Evolutionary conservation across 2,113 vertebrate species (phyloP), one percentile per base, ranked within the genome.

Genomic region (Baryphthengus martii): DNA sequence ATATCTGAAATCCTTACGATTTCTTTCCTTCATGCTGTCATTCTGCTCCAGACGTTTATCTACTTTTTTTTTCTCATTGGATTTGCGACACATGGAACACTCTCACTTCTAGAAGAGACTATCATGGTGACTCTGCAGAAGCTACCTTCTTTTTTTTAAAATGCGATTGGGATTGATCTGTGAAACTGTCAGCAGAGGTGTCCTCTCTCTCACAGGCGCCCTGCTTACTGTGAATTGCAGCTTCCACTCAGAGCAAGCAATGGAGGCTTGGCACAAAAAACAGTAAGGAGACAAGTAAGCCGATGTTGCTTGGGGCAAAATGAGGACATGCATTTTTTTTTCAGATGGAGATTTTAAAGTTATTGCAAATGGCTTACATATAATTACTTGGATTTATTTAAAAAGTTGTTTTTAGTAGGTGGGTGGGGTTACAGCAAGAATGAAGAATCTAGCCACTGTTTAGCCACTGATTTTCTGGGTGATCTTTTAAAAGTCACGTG

Each of bases 331-430:
- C 16, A 19, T 84, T 42, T 65, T 95, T 96, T 28, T 17, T 90
- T 84, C 3, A 0, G 44, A 40, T 35, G 14, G 52, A 90, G 85
- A 72, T 81, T 96, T 93, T 72, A 90, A 94, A 90, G 79, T 76
- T 23, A 35, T 75, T 90, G 42, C 79, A 92, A 90, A 58, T 92
- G 83, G 79, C 37, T 96, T 96, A 93, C 0, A 0, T 58, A 61
- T 94, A 94, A 97, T 90, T 94, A 82, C 90, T 72, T 93, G 95
- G 83, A 55, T 94, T 96, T 95, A 92, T 89, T 95, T 0, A 26
- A 89, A 95, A 74, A 80, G 65, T 81, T 88, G 80, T 33, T 9
- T 95, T 94, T 89, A 95, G 81, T 72, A 61, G 35, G 18, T 85
- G 72, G 58, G 39, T 40, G 65, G 31, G 62, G 76, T 81, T 89